Evolutionary conservation across 2,797 vertebrate genomes (phyloP).

Genomic region (Rhabdomys pumilio): DNA sequence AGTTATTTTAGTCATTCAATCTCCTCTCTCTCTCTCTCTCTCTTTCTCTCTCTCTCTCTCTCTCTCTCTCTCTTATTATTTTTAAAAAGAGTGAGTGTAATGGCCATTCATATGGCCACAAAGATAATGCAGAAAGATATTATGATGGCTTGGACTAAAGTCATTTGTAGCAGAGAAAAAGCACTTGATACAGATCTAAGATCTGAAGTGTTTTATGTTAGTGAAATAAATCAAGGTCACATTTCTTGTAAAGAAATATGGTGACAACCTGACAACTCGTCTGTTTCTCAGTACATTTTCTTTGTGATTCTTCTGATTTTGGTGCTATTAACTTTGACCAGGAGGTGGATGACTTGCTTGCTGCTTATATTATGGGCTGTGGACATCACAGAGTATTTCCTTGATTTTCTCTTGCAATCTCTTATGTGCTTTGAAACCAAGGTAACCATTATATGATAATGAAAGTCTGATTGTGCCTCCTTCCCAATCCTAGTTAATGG

Average conservation of each 20-base stretch:
- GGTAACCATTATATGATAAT: not conserved
- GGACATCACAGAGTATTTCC: not conserved
- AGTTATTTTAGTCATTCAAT: not conserved
- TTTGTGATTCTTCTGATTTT: conserved; percentile 21
- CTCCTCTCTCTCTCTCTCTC: not conserved
- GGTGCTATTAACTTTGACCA: not conserved
- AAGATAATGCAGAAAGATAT: not conserved
- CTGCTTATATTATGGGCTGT: not conserved
- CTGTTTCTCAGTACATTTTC: not conserved
- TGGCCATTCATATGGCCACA: not conserved
- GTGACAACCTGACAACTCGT: not conserved
- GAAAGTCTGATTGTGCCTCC: not conserved
- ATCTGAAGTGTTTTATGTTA: not conserved
- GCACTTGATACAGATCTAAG: not conserved
- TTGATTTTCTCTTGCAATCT: not conserved
- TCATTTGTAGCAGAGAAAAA: too few relatives aligned
- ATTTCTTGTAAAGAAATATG: not conserved
- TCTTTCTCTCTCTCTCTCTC: not conserved
- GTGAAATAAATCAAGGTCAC: not conserved
- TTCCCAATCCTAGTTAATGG: not conserved
- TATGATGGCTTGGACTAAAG: not conserved
- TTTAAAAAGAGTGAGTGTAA: not conserved
- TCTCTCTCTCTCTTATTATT: not conserved
- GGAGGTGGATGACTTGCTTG: not conserved
- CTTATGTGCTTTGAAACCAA: not conserved